A percentile compares a stretch with the other conserved stretches of the same genome.
phyloP scores from a whole-genome alignment of 2,113 vertebrate species.

The Arenaria interpres region DNA sequence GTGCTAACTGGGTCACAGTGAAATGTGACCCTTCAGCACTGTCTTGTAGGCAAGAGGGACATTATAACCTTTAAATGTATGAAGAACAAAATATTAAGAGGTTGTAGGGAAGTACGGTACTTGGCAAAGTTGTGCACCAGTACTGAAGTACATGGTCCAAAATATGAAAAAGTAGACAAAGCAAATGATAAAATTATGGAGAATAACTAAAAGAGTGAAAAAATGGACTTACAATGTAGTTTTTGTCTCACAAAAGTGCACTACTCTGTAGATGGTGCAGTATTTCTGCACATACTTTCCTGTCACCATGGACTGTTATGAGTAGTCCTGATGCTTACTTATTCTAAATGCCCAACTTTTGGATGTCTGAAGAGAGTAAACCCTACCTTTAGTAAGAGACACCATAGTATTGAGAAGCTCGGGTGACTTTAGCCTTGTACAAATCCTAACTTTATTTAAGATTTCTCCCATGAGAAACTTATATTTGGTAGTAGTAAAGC shows the following conservation, averaged over 20 bases:
- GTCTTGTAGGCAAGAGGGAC: neutral
- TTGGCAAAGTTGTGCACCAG: neutral
- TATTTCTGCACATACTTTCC: neutral
- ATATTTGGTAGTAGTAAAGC: neutral
- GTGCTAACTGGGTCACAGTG: neutral
- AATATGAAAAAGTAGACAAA: neutral
- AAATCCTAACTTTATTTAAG: neutral
- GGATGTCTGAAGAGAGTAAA: neutral
- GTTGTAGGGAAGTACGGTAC: neutral
- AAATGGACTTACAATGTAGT: neutral
- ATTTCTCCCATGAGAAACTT: neutral
- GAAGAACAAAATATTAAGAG: neutral
- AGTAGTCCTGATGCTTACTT: neutral
- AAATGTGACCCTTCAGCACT: neutral
- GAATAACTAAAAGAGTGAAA: neutral
- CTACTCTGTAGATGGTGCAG: neutral
- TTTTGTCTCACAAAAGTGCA: neutral
- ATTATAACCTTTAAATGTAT: neutral
- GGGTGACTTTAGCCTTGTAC: neutral
- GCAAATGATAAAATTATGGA: too few species aligned
- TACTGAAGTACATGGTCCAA: neutral
- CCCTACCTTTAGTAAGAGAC: neutral
- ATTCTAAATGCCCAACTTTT: neutral
- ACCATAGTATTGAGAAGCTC: neutral
- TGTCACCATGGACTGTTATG: neutral